Base-by-base conservation (phyloP, 2,113 vertebrate species). In the Phylloscopus trochilus region DNA sequence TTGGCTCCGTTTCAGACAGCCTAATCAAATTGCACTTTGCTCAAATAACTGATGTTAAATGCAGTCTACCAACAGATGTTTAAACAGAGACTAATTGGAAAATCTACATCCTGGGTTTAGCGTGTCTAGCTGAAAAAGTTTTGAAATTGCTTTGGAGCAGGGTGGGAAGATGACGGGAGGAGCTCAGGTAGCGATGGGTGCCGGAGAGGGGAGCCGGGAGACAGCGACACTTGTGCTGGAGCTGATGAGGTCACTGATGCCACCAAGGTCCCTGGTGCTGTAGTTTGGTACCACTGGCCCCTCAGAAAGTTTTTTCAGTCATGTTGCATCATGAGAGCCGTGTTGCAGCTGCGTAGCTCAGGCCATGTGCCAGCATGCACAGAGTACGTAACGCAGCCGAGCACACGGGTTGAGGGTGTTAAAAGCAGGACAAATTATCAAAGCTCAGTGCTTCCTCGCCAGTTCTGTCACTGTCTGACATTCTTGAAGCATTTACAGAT, bases 31-130 rank as follows among this genome's bases (percentile, higher is more conserved):
- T 98, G 96, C 53, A 62, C 97, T 97, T 97, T 97, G 97, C 97
- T 97, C 96, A 97, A 96, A 97, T 98, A 98, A 97, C 97, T 97
- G 74, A 97, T 97, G 97, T 97, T 98, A 98, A 98, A 97, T 95
- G 96, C 97, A 96, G 97, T 97, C 97, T 98, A 97, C 97, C 96
- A 97, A 96, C 97, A 98, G 97, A 98, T 98, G 98, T 98, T 98
- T 97, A 97, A 98, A 97, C 95, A 97, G 96, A 97, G 96, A 95
- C 97, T 98, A 98, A 98, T 98, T 98, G 97, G 98, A 96, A 98
- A 98, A 98, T 96, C 97, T 98, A 96, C 97, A 96, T 98, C 97
- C 97, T 96, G 97, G 95, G 85, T 97, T 98, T 97, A 97, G 96
- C 79, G 8, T 96, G 97, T 97, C 96, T 98, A 63, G 39, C 68